Conservation (phyloP, 2,797 vertebrate species). For the Rhabdophis nuchalis region DNA sequence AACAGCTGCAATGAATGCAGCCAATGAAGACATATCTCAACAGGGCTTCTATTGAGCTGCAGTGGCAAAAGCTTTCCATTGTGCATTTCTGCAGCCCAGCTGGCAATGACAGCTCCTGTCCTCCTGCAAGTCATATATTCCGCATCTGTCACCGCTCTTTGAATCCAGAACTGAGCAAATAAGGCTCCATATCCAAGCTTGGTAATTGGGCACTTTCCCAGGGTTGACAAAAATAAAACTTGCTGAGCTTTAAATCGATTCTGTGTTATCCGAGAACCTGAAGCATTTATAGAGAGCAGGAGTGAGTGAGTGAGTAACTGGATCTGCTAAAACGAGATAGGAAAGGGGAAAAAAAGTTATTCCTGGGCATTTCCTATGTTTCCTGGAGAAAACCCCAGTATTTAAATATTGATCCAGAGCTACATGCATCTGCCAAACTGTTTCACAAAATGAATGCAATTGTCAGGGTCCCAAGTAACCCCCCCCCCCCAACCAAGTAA, state of each 20-base stretch:
- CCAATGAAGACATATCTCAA: constrained; percentile 12
- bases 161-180: constrained; percentile 36
- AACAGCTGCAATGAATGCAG: constrained; percentile 1
- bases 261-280: constrained; percentile 58
- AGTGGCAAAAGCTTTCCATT: constrained; percentile 14
- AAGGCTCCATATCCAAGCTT: constrained; percentile 41
- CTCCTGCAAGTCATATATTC: constrained; percentile 58
- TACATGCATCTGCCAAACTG: neutral
- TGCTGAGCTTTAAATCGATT: constrained; percentile 62
- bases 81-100: constrained; percentile 4
- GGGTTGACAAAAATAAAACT: constrained; percentile 68
- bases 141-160: constrained; percentile 48
- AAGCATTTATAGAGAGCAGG: constrained; percentile 46
- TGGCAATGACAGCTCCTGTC: constrained; percentile 23
- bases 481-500: too few relatives aligned
- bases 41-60: neutral
- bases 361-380: neutral
- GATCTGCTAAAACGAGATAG: neutral
- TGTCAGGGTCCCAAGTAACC: too few relatives aligned
- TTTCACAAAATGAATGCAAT: neutral
- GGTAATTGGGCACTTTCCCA: constrained; percentile 57
- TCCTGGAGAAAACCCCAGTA: neutral
- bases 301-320: neutral
- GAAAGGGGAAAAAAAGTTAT: neutral
- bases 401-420: neutral